These are phyloP conservation scores for Pavo muticus DNA, from an alignment of 2,113 vertebrate genomes.

Conservation along the genomic window DNA sequence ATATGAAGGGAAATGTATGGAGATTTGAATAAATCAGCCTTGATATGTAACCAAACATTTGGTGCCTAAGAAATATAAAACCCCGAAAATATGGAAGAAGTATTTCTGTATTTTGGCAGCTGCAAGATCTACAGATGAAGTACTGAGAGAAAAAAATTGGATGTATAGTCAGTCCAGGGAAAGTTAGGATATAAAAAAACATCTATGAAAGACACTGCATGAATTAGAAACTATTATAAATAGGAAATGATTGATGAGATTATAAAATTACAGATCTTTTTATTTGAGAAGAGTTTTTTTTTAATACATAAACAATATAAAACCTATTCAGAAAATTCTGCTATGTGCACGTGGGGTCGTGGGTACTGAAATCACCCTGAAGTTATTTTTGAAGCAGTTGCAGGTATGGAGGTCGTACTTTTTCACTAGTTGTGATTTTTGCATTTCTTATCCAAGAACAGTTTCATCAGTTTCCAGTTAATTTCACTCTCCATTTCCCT, in stretches of 20 bases:
- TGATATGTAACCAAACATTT: background rate
- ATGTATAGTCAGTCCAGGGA: background rate
- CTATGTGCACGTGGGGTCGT: background rate
- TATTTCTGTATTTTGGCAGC: background rate
- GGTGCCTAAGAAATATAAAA: background rate
- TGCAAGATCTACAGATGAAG: background rate
- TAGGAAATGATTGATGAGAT: background rate
- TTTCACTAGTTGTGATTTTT: background rate
- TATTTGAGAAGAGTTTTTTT: background rate
- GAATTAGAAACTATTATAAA: background rate
- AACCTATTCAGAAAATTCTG: background rate
- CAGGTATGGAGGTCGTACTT: background rate
- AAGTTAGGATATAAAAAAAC: background rate
- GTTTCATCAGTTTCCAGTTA: background rate
- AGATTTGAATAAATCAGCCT: background rate
- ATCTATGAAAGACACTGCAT: background rate
- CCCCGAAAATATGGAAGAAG: background rate
- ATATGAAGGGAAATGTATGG: background rate
- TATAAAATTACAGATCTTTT: background rate
- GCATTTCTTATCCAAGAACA: background rate
- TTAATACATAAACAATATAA: background rate
- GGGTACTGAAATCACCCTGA: background rate
- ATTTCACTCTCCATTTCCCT: slow-evolving; percentile 48
- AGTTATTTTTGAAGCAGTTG: background rate
- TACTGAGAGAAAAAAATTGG: background rate